phyloP scores from a whole-genome alignment of 1,140 invertebrate genomes.

The Nylanderia fulva region DNA sequence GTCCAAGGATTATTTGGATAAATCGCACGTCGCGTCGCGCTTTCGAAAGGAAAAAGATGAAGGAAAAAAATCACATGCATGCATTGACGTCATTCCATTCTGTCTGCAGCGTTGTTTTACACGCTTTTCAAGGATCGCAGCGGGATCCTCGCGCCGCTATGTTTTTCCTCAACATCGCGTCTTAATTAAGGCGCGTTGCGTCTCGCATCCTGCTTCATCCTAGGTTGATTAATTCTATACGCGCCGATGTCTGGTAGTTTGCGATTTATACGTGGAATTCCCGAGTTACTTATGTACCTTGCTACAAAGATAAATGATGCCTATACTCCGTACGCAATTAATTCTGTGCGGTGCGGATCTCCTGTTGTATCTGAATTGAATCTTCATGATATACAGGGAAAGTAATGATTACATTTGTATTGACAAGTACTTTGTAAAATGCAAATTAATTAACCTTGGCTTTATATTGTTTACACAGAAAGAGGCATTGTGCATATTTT shows the following conservation, averaged over 20 bases:
- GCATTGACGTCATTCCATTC: slow-evolving; percentile 31
- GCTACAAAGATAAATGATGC: slow-evolving; percentile 22
- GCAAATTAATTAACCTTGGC: neutral
- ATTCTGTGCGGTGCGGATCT: neutral
- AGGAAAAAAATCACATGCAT: neutral
- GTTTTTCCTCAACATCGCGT: slow-evolving; percentile 9
- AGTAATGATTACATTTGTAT: neutral
- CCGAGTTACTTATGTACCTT: neutral
- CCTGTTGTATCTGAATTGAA: neutral
- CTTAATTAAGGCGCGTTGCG: slow-evolving; percentile 27
- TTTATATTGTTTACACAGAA: neutral
- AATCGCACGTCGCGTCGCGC: neutral
- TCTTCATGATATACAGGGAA: neutral
- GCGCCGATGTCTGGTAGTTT: neutral
- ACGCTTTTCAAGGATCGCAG: neutral
- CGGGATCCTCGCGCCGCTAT: neutral
- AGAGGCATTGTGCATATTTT: neutral
- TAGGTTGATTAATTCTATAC: slow-evolving; percentile 16
- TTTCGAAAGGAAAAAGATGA: neutral
- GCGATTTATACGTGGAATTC: slow-evolving; percentile 19
- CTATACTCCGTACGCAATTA: neutral
- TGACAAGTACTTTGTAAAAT: neutral
- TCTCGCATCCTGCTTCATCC: slow-evolving; percentile 21
- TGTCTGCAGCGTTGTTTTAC: neutral
- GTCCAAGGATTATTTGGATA: slow-evolving; percentile 17